Base-by-base conservation (phyloP, 1,140 invertebrate species). In the Calosoma granatense region DNA sequence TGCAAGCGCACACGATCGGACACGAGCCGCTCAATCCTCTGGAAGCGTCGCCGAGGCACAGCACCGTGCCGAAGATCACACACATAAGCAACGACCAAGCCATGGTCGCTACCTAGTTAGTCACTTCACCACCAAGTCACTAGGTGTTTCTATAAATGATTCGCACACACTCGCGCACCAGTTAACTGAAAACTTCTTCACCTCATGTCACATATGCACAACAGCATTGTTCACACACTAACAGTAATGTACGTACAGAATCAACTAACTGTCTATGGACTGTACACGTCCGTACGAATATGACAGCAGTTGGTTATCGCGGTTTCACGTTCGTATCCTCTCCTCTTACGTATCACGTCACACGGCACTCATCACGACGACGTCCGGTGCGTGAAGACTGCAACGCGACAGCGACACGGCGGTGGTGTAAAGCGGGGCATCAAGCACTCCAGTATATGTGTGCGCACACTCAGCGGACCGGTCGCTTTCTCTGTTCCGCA, bases 1-100 rank as follows among this genome's bases (percentile, higher is more conserved):
- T 94, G 74, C 91, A 94, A 59, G 80, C 78, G 71, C 92, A 94
- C 63, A 87, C 82, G 20, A 81, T 80, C 43, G 88, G 86, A 65
- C 89, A 92, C 60, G 75, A 77, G 58, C 72, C 76, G 58, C 68
- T 70, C 56, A 67, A 61, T 51, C 60, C 61, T 17, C 59, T 54
- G 56, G 60, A 58, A 57, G 55, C 21, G 22, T 57, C 51, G 15
- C 51, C 14, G 53, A n/a, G 39, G 57, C 23, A 1, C 41, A n/a
- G 11, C 41, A 9, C 17, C 9, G 41, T 47, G 3, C 9, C 17
- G 9, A 47, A 47, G 3, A 47, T 4, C 41, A 47, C n/a, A 36
- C 26, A 36, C 6, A n/a, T 9, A 6, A 36, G 26, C 6, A 36
- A n/a, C 6, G n/a, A n/a, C 26, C 26, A 36, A 36, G 26, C 41